Evolutionary conservation across 2,888 invertebrate genomes (phyloP).

Genomic region (Synergus umbraculus): DNA sequence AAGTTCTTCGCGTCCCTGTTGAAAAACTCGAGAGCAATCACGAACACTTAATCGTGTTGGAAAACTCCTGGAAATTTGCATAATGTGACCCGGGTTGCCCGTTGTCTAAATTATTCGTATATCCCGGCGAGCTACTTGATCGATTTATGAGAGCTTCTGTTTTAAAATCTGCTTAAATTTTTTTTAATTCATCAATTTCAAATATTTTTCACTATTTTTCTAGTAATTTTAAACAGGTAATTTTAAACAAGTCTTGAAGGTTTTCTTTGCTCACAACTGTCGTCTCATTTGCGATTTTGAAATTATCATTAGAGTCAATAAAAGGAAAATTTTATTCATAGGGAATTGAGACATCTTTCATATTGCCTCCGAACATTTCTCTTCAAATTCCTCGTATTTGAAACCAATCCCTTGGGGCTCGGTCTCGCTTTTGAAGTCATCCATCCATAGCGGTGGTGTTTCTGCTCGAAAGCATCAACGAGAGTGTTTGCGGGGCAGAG

Average conservation of each 20-base stretch:
- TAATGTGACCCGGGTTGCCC: slow-evolving; percentile 47
- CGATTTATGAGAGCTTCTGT: neutral
- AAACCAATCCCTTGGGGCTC: slow-evolving; percentile 29
- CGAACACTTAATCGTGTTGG: slow-evolving; percentile 42
- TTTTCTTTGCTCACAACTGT: slow-evolving; percentile 13
- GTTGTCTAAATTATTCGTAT: slow-evolving; percentile 30
- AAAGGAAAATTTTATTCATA: slow-evolving; percentile 31
- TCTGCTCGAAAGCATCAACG: slow-evolving; percentile 20
- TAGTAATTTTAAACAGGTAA: too few relatives aligned
- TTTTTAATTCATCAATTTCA: neutral
- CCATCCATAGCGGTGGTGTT: slow-evolving; percentile 30
- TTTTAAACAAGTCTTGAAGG: neutral
- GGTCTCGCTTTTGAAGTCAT: slow-evolving; percentile 38
- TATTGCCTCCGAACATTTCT: slow-evolving; percentile 13
- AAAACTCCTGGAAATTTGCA: slow-evolving; percentile 53
- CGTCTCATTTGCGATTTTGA: slow-evolving; percentile 2
- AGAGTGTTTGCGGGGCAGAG: slow-evolving; percentile 20
- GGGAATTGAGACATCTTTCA: slow-evolving; percentile 16
- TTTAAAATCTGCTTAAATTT: neutral
- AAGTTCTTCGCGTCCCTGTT: slow-evolving; percentile 28
- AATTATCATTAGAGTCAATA: slow-evolving; percentile 2
- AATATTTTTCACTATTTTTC: neutral
- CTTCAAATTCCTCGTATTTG: slow-evolving; percentile 28
- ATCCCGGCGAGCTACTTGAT: neutral
- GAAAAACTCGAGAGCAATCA: slow-evolving; percentile 39